Evolutionary conservation across 2,888 invertebrate genomes (phyloP), one percentile per base, ranked within the genome.

Genomic region (Empis livida): DNA sequence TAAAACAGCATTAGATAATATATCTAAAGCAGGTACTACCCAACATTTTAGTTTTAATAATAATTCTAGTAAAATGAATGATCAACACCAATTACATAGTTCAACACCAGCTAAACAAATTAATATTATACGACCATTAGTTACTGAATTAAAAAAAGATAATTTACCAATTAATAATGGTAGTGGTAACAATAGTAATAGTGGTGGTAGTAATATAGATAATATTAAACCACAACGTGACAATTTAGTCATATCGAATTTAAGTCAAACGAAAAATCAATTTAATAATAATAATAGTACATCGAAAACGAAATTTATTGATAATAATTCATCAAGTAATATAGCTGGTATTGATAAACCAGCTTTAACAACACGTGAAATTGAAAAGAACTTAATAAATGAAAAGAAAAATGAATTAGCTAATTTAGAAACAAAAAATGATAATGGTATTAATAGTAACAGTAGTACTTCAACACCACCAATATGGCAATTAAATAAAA

Each of bases 311-410:
- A 41, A 27, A 16, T 13, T n/a, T 37, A 45, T 10, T 32, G 43
- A 35, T 44, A 48, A 42, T 30, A 43, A 13, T 27, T 43, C 9
- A 13, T 14, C 20, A 38, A 49, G 48, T 39, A 49, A 48, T 17
- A 14, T 9, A 15, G 42, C n/a, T n/a, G n/a, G 13, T n/a, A 42
- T 17, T 4, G 23, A 27, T 30, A 43, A 47, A 42, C 59, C 59
- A 9, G 42, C 65, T 51, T 66, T 80, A 46, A 79, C 79, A 42
- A 74, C 75, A 49, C 68, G 77, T 45, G 82, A 81, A 64, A 74
- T 79, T 46, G 80, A 80, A 60, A 82, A 82, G 63, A 82, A 82
- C 66, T 67, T 78, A 41, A 81, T 79, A 50, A 82, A 82, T 65
- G 73, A 75, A 53, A 76, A 76, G 49, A 81, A 80, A 62, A 78